phyloP scores from a whole-genome alignment of 2,797 vertebrate genomes.

The Cuculus canorus region DNA sequence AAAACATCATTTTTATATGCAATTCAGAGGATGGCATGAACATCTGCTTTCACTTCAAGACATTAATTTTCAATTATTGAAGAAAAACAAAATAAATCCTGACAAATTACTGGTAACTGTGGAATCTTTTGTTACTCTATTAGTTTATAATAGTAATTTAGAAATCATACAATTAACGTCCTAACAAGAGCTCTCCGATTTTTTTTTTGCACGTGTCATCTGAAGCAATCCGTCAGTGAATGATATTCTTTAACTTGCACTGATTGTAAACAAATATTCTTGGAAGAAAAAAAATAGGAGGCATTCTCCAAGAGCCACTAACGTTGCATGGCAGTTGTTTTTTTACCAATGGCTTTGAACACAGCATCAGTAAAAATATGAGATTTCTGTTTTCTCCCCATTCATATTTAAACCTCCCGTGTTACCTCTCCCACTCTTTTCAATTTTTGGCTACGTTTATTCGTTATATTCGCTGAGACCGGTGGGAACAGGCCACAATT shows the following conservation, averaged over 20 bases:
- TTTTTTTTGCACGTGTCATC: slow-evolving; percentile 60
- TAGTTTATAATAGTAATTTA: slow-evolving; percentile 76
- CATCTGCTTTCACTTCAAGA: slow-evolving; percentile 86
- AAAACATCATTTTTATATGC: slow-evolving; percentile 77
- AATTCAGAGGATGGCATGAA: slow-evolving; percentile 80
- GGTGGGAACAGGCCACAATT: slow-evolving; percentile 58
- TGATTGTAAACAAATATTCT: not conserved
- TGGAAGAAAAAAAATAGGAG: not conserved
- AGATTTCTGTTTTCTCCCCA: not conserved
- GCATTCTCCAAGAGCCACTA: not conserved
- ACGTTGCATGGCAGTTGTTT: not conserved
- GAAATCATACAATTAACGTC: slow-evolving; percentile 73
- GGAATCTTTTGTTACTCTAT: slow-evolving; percentile 77
- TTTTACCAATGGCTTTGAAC: not conserved
- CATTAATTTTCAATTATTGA: slow-evolving; percentile 87
- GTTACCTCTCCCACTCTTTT: not conserved
- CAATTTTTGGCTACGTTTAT: slow-evolving; percentile 16
- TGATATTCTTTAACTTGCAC: slow-evolving; percentile 15
- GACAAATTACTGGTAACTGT: slow-evolving; percentile 80
- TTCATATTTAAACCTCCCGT: not conserved
- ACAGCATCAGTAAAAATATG: not conserved
- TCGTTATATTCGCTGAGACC: not conserved
- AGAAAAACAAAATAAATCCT: slow-evolving; percentile 85
- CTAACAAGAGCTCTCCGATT: slow-evolving; percentile 56
- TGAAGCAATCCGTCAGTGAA: slow-evolving; percentile 55